phyloP scores from a whole-genome alignment of 2,888 invertebrate species.

The Polydrusus pterygomalis region DNA sequence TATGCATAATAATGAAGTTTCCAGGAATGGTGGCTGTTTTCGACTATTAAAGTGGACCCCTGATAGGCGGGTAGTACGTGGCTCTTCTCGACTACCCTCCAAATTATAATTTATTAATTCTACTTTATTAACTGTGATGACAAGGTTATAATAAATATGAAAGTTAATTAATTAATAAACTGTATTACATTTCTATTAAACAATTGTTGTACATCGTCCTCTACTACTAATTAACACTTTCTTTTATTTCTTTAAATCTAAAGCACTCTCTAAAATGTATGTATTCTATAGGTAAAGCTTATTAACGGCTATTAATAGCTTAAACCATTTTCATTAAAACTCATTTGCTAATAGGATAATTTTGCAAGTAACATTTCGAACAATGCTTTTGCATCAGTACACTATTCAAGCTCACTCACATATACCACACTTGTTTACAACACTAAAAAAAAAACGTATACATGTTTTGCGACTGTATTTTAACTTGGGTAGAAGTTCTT shows the following conservation, averaged over 20 bases:
- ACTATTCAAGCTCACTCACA: conserved; percentile 22
- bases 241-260: conserved; percentile 42
- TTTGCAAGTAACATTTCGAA: not conserved
- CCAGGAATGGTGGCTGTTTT: too few relatives aligned
- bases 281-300: conserved; percentile 55
- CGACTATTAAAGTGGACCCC: too few relatives aligned
- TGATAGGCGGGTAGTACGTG: too few relatives aligned
- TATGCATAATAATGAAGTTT: too few relatives aligned
- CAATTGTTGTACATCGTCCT: not conserved
- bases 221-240: conserved; percentile 37
- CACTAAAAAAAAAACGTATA: not conserved
- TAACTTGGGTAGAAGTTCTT: too few relatives aligned
- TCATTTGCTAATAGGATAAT: conserved; percentile 15
- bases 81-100: too few relatives aligned
- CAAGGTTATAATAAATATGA: too few relatives aligned
- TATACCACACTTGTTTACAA: not conserved
- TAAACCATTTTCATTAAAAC: conserved; percentile 33
- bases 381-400: conserved; percentile 27
- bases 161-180: too few relatives aligned
- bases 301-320: conserved; percentile 45
- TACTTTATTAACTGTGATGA: too few relatives aligned
- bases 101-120: too few relatives aligned
- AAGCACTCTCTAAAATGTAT: conserved; percentile 56
- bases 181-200: too few relatives aligned
- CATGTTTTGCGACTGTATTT: not conserved